phyloP scores from a whole-genome alignment of 2,888 invertebrate species.

The Ellobium chinense region DNA sequence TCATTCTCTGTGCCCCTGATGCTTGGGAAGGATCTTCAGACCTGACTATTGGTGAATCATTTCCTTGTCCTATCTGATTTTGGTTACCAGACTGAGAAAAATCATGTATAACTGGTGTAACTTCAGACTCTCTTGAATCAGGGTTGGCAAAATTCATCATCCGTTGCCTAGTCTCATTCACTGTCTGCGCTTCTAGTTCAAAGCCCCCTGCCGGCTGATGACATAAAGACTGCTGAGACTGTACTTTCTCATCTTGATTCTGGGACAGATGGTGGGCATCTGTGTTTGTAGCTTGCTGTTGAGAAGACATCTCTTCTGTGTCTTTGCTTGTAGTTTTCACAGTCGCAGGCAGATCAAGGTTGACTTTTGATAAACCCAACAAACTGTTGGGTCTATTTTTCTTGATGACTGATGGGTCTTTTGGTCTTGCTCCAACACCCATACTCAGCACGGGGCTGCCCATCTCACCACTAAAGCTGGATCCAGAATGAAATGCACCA shows the following conservation, averaged over 20 bases:
- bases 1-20: conserved; percentile 54
- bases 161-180: background rate
- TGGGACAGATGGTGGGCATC: background rate
- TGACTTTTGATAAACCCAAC: conserved; percentile 67
- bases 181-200: background rate
- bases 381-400: conserved; percentile 67
- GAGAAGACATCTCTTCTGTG: background rate
- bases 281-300: background rate
- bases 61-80: background rate
- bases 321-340: background rate
- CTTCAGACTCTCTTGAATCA: background rate
- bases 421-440: conserved; percentile 66
- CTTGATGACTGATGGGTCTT: conserved; percentile 61
- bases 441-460: conserved; percentile 35
- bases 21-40: background rate
- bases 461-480: background rate
- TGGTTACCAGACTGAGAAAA: conserved; percentile 11
- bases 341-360: conserved; percentile 45
- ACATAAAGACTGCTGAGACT: background rate
- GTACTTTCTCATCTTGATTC: background rate
- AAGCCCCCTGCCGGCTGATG: background rate
- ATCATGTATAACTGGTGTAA: conserved; percentile 31
- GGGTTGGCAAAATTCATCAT: background rate
- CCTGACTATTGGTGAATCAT: background rate
- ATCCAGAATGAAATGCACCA: conserved; percentile 8